Percentiles rank a stretch among this genome's conserved stretches.
phyloP scores from a whole-genome alignment of 1,140 invertebrate genomes.

The Augochlora pura region DNA sequence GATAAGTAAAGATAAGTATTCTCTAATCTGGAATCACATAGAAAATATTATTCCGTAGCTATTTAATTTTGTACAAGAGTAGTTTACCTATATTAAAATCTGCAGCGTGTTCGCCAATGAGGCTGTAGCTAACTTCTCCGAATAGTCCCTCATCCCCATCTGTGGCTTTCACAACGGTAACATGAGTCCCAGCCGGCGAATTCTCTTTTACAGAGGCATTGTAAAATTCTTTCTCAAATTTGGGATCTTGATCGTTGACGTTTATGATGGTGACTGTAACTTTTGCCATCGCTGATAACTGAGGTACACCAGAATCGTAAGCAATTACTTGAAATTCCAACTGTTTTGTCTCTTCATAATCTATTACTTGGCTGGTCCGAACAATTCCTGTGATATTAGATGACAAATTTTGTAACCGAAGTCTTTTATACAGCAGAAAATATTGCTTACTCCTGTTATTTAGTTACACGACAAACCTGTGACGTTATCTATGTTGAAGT shows the following conservation, averaged over 20 bases:
- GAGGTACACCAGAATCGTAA: slow-evolving; percentile 91
- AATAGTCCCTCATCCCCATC: slow-evolving; percentile 88
- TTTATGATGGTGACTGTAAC: slow-evolving; percentile 90
- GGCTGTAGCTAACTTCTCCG: slow-evolving; percentile 87
- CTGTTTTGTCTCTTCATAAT: slow-evolving; percentile 89
- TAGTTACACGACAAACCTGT: slow-evolving; percentile 81
- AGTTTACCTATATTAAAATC: slow-evolving; percentile 85
- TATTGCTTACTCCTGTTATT: neutral
- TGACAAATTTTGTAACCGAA: no score
- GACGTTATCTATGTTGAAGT: slow-evolving; percentile 89
- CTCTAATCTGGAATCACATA: no score
- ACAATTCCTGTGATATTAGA: slow-evolving; percentile 86
- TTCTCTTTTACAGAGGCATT: slow-evolving; percentile 88
- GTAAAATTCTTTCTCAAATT: slow-evolving; percentile 86
- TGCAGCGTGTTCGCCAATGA: slow-evolving; percentile 86
- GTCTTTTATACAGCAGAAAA: neutral
- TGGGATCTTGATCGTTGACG: slow-evolving; percentile 92
- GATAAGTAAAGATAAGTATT: no score
- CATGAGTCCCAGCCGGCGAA: slow-evolving; percentile 84
- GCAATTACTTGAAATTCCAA: slow-evolving; percentile 90
- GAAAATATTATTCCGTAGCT: neutral
- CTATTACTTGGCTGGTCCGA: slow-evolving; percentile 88
- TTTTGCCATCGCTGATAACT: slow-evolving; percentile 86
- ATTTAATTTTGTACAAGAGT: neutral
- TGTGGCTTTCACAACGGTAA: slow-evolving; percentile 85